Percentiles rank a stretch among this genome's conserved stretches.
Evolutionary conservation across 2,888 invertebrate genomes (phyloP).

Genomic region (Polyommatus icarus): DNA sequence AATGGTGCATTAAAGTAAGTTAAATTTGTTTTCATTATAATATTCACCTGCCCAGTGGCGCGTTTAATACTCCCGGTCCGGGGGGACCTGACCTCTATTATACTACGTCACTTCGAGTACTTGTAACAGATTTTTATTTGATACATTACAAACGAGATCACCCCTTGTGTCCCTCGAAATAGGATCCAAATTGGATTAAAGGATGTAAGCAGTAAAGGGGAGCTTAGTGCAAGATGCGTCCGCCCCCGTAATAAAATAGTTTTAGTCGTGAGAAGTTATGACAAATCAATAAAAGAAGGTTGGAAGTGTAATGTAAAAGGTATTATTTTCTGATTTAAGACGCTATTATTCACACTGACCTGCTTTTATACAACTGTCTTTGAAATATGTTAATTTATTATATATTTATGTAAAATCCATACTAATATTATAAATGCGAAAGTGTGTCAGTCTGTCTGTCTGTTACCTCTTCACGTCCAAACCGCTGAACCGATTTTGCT

Average conservation of each 20-base stretch:
- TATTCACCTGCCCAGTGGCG: conserved; percentile 77
- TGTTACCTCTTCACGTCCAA: too few species aligned
- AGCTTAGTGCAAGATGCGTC: conserved; percentile 52
- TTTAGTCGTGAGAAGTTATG: conserved; percentile 66
- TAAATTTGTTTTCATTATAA: conserved; percentile 75
- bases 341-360: background rate
- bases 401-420: background rate
- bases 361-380: background rate
- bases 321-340: background rate
- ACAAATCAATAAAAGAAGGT: conserved; percentile 38
- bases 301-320: conserved; percentile 20
- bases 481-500: too few species aligned
- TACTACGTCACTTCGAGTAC: conserved; percentile 70
- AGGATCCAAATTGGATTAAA: conserved; percentile 44
- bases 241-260: conserved; percentile 67
- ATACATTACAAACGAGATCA: background rate
- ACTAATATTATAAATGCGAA: too few species aligned
- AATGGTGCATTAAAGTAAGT: conserved; percentile 73
- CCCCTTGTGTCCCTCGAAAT: conserved; percentile 37
- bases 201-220: conserved; percentile 52
- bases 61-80: conserved; percentile 63
- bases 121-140: conserved; percentile 69
- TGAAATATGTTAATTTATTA: background rate
- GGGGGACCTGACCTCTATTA: conserved; percentile 63
- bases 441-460: too few species aligned